A percentile compares a stretch with the other conserved stretches of the same genome.
Evolutionary conservation across 64 coral and sea anemone species (phyloP).

Genomic region (Trachythela sp.): DNA sequence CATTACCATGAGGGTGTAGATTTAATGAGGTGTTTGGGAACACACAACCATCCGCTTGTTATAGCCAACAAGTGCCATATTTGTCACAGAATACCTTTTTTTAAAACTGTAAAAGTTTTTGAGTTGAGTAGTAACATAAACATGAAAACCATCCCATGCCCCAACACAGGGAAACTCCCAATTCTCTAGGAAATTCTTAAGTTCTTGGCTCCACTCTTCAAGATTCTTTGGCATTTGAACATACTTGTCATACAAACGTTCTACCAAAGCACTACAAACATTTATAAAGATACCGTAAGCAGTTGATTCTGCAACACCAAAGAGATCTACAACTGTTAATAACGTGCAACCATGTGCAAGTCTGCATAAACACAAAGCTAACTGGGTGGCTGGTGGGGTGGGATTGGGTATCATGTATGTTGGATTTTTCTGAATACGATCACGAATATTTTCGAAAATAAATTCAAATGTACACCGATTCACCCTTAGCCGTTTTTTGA

Average conservation of each 20-base stretch:
- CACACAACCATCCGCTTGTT: constrained; percentile 34
- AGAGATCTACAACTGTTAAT: constrained; percentile 22
- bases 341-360: constrained; percentile 41
- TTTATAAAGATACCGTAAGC: constrained; percentile 34
- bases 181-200: not conserved
- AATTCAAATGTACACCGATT: not conserved
- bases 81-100: not conserved
- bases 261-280: constrained; percentile 38
- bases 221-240: too few species aligned
- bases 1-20: constrained; percentile 5
- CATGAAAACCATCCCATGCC: not conserved
- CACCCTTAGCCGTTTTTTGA: constrained; percentile 26
- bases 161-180: constrained; percentile 9
- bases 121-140: not conserved
- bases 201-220: not conserved
- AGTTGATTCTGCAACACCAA: constrained; percentile 38
- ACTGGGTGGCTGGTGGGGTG: not conserved
- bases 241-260: constrained; percentile 40
- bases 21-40: not conserved
- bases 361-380: constrained; percentile 36
- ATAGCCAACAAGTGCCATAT: not conserved
- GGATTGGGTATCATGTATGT: constrained; percentile 21
- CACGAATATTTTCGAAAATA: not conserved
- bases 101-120: constrained; percentile 2
- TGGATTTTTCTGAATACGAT: not conserved